These are phyloP conservation scores for Pectinophora gossypiella DNA, from an alignment of 1,140 invertebrate genomes.

Conservation along the genomic window DNA sequence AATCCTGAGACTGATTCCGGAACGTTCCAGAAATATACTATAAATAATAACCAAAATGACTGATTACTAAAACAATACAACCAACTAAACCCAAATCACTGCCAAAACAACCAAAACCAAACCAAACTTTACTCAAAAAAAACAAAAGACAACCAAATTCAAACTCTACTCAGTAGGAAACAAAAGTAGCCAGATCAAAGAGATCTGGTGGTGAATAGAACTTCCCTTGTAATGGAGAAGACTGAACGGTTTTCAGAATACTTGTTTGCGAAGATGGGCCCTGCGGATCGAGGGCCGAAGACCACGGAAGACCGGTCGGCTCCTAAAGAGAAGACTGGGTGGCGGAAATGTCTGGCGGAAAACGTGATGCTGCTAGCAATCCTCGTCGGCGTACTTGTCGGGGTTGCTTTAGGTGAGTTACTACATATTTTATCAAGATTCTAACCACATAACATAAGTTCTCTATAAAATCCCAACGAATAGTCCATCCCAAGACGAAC, in stretches of 20 bases:
- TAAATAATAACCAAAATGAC: not conserved
- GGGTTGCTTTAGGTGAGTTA: constrained; percentile 84
- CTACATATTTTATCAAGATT: too few relatives aligned
- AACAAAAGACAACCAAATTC: not conserved
- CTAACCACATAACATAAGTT: too few relatives aligned
- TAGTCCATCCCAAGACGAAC: too few relatives aligned
- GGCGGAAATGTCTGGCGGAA: constrained; percentile 81
- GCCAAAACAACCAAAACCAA: not conserved
- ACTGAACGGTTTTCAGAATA: constrained; percentile 82
- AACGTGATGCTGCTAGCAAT: constrained; percentile 88
- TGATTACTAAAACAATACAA: constrained; percentile 5
- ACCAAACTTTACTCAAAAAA: not conserved
- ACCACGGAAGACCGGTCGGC: constrained; percentile 75
- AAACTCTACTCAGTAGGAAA: not conserved
- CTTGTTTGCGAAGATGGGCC: constrained; percentile 83
- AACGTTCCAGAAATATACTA: not conserved
- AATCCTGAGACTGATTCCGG: too few relatives aligned
- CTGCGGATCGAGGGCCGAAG: constrained; percentile 66
- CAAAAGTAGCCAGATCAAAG: constrained; percentile 35
- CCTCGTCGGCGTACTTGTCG: constrained; percentile 84
- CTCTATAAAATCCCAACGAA: too few relatives aligned
- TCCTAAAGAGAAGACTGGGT: constrained; percentile 79
- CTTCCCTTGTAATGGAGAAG: constrained; percentile 69
- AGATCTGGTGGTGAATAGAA: constrained; percentile 42
- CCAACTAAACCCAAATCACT: constrained; percentile 6